Evolutionary conservation across 2,113 vertebrate species (phyloP).

Genomic region (Chrysochloris asiatica): DNA sequence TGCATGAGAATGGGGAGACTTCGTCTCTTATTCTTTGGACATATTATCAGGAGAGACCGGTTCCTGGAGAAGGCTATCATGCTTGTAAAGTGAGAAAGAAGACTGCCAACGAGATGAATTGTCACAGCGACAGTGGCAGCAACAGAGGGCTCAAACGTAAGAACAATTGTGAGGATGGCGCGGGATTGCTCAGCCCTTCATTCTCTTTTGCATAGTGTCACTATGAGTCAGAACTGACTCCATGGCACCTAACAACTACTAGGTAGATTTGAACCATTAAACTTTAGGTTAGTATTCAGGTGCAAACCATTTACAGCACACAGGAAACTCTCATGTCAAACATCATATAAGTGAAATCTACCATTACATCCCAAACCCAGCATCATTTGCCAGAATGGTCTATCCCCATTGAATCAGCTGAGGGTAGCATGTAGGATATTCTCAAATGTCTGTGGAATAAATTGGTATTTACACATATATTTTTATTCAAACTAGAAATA

Average conservation of each 20-base stretch:
- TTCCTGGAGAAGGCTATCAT: too few species aligned
- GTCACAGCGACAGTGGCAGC: too few species aligned
- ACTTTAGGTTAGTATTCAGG: not conserved
- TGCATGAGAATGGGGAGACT: not conserved
- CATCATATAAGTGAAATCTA: conserved; percentile 25
- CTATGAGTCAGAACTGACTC: too few species aligned
- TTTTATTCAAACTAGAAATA: conserved; percentile 48
- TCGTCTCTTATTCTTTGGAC: too few species aligned
- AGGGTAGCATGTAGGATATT: not conserved
- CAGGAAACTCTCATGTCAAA: conserved; percentile 5
- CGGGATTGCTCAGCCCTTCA: too few species aligned
- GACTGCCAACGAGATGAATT: too few species aligned
- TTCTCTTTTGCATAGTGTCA: too few species aligned
- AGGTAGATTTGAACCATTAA: not conserved
- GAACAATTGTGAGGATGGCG: too few species aligned
- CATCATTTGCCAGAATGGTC: conserved; percentile 22
- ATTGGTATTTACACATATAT: not conserved
- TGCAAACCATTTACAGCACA: not conserved
- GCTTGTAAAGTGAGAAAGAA: too few species aligned
- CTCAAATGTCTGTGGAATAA: not conserved
- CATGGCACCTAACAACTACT: not conserved
- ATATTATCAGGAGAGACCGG: too few species aligned
- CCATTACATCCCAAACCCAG: not conserved
- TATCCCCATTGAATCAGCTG: not conserved
- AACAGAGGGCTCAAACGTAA: too few species aligned